Evolutionary conservation across 2,888 invertebrate species (phyloP).

Genomic region (Marronus borbonicus): DNA sequence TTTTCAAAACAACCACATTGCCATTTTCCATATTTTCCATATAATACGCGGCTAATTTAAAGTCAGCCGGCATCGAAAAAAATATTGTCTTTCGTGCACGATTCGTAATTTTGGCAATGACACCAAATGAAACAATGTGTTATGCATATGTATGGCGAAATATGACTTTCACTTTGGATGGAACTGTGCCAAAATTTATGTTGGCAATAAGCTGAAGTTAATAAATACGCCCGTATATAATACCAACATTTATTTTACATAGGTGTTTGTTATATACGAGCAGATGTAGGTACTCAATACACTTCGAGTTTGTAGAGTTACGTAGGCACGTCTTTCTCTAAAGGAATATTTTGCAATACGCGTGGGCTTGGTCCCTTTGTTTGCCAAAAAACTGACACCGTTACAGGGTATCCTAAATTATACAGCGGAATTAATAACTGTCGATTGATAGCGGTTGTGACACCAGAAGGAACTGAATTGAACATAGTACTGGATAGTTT

Average conservation of each 20-base stretch:
- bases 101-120: constrained; percentile 44
- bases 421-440: background rate
- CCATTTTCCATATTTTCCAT: too few relatives aligned
- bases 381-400: constrained; percentile 34
- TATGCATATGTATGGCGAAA: constrained; percentile 26
- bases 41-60: background rate
- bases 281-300: constrained; percentile 2
- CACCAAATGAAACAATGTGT: constrained; percentile 39
- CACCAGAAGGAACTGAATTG: too few relatives aligned
- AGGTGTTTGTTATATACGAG: constrained; percentile 1
- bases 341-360: constrained; percentile 35
- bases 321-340: constrained; percentile 7
- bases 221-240: constrained; percentile 9
- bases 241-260: background rate
- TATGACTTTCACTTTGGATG: constrained; percentile 45
- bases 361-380: constrained; percentile 39
- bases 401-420: background rate
- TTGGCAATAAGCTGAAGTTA: constrained; percentile 34
- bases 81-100: background rate
- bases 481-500: too few relatives aligned
- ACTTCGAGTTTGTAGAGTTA: background rate
- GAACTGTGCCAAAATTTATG: constrained; percentile 42
- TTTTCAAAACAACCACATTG: too few relatives aligned
- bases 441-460: too few relatives aligned
- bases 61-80: background rate